These are phyloP conservation scores for Porites cylindrica DNA, from an alignment of 92 coral and sea anemone species.

Conservation along the genomic window DNA sequence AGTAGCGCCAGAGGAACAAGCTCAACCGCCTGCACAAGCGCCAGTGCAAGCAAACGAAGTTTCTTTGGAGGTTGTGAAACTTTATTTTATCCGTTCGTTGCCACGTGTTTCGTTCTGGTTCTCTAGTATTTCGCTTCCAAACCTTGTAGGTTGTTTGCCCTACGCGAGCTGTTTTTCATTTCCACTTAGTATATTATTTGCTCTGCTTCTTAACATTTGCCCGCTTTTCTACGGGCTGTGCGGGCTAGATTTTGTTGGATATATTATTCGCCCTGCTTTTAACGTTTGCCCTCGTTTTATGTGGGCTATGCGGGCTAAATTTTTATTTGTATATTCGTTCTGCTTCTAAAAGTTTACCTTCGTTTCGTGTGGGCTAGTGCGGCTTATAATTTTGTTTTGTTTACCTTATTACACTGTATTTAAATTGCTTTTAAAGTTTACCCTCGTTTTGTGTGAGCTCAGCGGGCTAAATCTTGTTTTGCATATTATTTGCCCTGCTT, in stretches of 20 bases:
- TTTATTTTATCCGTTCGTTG: not conserved
- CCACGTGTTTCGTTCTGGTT: conserved; percentile 4
- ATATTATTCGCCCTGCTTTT: not conserved
- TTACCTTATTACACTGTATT: too few relatives aligned
- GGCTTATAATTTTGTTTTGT: too few relatives aligned
- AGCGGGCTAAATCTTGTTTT: not conserved
- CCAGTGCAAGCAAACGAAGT: not conserved
- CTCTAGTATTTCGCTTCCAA: conserved; percentile 2
- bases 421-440: not conserved
- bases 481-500: not conserved
- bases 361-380: not conserved
- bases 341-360: not conserved
- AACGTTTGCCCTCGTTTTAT: conserved; percentile 5
- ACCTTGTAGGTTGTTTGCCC: not conserved
- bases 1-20: not conserved
- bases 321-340: not conserved
- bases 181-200: not conserved
- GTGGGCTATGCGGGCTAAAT: not conserved
- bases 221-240: conserved; percentile 3
- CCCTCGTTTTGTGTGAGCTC: not conserved
- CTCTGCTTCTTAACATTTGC: not conserved
- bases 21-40: not conserved
- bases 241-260: not conserved
- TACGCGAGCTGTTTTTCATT: not conserved
- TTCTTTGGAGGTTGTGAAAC: conserved; percentile 14